These are phyloP conservation scores for Ceyx melanurus DNA, from an alignment of 2,113 vertebrate genomes.

Conservation along the genomic window DNA sequence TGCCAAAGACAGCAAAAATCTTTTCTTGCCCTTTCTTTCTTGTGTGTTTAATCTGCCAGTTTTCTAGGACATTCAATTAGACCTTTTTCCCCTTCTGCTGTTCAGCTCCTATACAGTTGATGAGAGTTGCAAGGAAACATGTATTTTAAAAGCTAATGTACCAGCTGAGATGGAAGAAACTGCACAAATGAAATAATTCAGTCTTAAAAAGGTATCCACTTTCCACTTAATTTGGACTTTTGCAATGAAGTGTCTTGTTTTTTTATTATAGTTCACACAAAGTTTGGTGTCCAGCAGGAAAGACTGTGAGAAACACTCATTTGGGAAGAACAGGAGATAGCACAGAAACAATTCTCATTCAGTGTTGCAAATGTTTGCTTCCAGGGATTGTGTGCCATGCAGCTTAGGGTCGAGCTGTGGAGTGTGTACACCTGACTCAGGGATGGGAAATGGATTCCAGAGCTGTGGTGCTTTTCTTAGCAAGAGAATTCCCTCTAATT, in stretches of 20 bases:
- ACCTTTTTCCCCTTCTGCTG: conserved; percentile 55
- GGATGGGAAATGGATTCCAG: neutral
- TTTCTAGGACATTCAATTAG: conserved; percentile 35
- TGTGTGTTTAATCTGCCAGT: neutral
- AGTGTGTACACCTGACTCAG: neutral
- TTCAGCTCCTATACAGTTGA: conserved; percentile 62
- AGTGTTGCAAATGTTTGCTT: neutral
- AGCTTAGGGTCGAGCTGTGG: neutral
- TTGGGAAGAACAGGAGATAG: neutral
- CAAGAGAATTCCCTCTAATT: neutral
- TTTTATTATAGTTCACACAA: neutral
- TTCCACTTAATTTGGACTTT: conserved; percentile 40
- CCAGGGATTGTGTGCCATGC: fast-evolving
- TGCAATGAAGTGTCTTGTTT: neutral
- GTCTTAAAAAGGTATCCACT: conserved; percentile 49
- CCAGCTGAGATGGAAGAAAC: conserved; percentile 60
- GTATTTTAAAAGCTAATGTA: conserved; percentile 52
- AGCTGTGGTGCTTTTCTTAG: neutral
- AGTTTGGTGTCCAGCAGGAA: neutral
- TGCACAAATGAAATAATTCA: conserved; percentile 47
- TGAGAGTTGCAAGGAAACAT: conserved; percentile 61
- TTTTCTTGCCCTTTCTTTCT: neutral
- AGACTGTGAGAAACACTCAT: neutral
- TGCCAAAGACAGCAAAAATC: neutral
- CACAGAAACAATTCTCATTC: neutral